phyloP scores from a whole-genome alignment of 2,888 invertebrate genomes.

The Volucella zonaria region DNA sequence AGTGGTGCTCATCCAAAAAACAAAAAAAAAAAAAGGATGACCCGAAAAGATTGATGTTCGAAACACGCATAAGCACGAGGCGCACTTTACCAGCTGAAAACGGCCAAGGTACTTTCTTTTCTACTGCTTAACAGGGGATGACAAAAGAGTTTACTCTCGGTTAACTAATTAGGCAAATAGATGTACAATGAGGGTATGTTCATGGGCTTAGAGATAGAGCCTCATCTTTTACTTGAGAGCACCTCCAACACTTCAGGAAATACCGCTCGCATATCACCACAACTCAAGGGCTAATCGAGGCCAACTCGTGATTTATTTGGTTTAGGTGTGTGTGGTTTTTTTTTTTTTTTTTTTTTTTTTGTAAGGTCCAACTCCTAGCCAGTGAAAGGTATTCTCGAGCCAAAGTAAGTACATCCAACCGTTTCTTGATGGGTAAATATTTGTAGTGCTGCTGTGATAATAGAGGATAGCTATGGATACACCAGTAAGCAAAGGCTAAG shows the following conservation, averaged over 20 bases:
- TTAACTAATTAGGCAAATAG: conserved; percentile 72
- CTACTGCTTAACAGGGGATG: conserved; percentile 50
- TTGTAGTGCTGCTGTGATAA: conserved; percentile 71
- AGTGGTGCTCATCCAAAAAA: conserved; percentile 66
- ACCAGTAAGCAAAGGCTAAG: conserved; percentile 38
- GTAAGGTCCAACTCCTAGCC: conserved; percentile 2
- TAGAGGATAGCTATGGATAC: conserved; percentile 67
- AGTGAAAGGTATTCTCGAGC: conserved; percentile 38
- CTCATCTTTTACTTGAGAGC: conserved; percentile 43
- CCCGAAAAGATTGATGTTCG: conserved; percentile 69
- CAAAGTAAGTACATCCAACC: conserved; percentile 47
- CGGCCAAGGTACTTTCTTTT: conserved; percentile 29
- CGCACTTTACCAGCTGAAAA: conserved; percentile 36
- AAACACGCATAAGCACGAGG: conserved; percentile 58
- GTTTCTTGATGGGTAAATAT: conserved; percentile 64
- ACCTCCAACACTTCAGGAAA: conserved; percentile 23
- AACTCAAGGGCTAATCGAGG: conserved; percentile 62
- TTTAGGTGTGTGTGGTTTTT: conserved; percentile 38
- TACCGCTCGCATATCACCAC: conserved; percentile 25
- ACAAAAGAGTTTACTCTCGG: conserved; percentile 71
- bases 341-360: conserved; percentile 32
- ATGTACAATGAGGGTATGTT: conserved; percentile 20
- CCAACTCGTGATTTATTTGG: conserved; percentile 55
- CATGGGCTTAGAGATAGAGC: conserved; percentile 15
- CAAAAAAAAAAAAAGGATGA: background rate